Conservation (phyloP, 2,113 vertebrate genomes). For the Rynchops niger region DNA sequence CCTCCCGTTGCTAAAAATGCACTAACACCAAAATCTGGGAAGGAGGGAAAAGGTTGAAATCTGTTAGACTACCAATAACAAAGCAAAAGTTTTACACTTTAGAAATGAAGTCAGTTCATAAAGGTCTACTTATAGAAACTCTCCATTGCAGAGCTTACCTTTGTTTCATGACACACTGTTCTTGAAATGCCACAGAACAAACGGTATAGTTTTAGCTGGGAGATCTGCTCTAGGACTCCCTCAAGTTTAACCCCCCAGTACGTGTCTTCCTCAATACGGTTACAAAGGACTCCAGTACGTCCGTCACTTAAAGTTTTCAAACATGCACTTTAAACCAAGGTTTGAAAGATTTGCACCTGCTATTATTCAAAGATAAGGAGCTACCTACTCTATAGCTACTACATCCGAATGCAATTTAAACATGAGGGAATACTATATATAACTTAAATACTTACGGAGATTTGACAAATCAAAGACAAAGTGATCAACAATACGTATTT, state of each 20-base stretch:
- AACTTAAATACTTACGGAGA: neutral
- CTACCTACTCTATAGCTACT: neutral
- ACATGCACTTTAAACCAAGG: neutral
- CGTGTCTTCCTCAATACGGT: neutral
- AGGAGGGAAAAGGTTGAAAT: neutral
- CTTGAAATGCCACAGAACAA: neutral
- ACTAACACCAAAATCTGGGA: conserved; percentile 96
- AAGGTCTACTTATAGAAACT: neutral
- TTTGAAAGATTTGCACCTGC: neutral
- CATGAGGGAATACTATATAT: neutral
- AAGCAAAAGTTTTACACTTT: neutral
- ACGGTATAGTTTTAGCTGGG: neutral
- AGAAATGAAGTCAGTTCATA: neutral
- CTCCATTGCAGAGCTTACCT: neutral
- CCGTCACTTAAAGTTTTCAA: neutral
- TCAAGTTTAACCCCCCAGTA: neutral
- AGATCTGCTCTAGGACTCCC: neutral
- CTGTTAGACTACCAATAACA: neutral
- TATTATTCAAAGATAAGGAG: neutral
- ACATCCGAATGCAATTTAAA: neutral
- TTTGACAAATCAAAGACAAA: neutral
- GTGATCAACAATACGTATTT: neutral
- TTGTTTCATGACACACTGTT: neutral
- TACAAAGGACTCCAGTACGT: neutral
- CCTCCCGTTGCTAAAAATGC: conserved; percentile 95